Evolutionary conservation across 1,140 invertebrate species (phyloP), one percentile per base, ranked within the genome.

Genomic region (Drosophila equinoxialis): DNA sequence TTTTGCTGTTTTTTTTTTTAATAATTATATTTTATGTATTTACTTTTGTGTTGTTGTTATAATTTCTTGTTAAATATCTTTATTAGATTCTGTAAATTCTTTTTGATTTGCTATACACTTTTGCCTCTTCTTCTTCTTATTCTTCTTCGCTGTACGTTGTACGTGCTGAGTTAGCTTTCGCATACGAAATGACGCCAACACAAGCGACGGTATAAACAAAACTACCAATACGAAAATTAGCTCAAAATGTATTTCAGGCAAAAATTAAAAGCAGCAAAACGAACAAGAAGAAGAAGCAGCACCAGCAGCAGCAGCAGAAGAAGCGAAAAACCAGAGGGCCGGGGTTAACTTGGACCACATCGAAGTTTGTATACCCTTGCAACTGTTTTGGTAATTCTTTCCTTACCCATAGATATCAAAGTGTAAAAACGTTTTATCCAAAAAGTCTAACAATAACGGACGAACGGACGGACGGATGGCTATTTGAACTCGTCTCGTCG

Each of bases 141-240:
- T 41, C 51, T 33, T n/a, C 3, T 30, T 26, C 17, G 23, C 11
- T 59, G 7, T 59, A 41, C 35, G 41, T 45, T 42, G 60, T 81
- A 81, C 79, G 79, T 81, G 79, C 79, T 81, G 64, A 67, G 75
- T 79, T 74, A 69, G 79, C 77, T 71, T 77, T 81, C 70, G 79
- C 79, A 81, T 81, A 77, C 79, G 77, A 82, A 82, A 81, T 80
- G 78, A 81, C 79, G 79, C 74, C 78, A 81, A 77, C 79, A 80
- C 79, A 82, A 82, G 65, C 79, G 79, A 83, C 80, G 80, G 79
- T 64, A 82, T 82, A 82, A 83, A 79, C 80, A 82, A 82, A 82
- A 83, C 80, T 82, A 83, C 75, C 75, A 82, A 83, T 69, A 78
- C 68, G 71, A 83, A 79, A 51, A 83, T 82, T 82, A 82, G 75